A percentile compares a stretch with the other conserved stretches of the same genome.
phyloP scores from a whole-genome alignment of 2,113 vertebrate genomes.

The Recurvirostra avosetta region DNA sequence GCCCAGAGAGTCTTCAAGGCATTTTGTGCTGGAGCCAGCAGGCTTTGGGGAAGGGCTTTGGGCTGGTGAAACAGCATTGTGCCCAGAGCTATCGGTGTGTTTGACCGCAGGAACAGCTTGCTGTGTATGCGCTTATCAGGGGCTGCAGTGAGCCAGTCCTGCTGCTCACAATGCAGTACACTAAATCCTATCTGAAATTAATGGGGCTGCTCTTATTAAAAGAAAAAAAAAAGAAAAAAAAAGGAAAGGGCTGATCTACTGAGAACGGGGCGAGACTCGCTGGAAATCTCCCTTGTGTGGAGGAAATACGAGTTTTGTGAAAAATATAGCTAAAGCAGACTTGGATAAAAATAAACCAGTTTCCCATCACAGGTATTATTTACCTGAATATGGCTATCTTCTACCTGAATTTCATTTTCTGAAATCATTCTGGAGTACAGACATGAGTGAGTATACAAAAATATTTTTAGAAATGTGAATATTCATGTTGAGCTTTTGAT shows the following conservation, averaged over 20 bases:
- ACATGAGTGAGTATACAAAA: background rate
- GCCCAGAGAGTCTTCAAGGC: background rate
- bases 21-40: background rate
- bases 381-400: background rate
- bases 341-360: background rate
- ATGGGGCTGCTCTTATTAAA: background rate
- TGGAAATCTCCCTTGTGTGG: background rate
- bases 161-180: background rate
- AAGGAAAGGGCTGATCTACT: background rate
- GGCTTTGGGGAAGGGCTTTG: background rate
- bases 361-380: background rate
- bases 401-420: background rate
- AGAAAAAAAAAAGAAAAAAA: background rate
- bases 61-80: background rate
- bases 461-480: rapidly evolving
- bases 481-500: background rate
- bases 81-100: background rate
- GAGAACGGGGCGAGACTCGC: background rate
- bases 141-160: background rate
- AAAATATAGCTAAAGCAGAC: background rate
- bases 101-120: background rate
- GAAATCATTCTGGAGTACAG: background rate
- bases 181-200: background rate
- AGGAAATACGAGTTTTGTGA: background rate
- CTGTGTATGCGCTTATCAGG: background rate